Percentiles rank a stretch among this genome's conserved stretches.
Evolutionary conservation across 2,113 vertebrate genomes (phyloP).

Genomic region (Microcebus tavaratra): DNA sequence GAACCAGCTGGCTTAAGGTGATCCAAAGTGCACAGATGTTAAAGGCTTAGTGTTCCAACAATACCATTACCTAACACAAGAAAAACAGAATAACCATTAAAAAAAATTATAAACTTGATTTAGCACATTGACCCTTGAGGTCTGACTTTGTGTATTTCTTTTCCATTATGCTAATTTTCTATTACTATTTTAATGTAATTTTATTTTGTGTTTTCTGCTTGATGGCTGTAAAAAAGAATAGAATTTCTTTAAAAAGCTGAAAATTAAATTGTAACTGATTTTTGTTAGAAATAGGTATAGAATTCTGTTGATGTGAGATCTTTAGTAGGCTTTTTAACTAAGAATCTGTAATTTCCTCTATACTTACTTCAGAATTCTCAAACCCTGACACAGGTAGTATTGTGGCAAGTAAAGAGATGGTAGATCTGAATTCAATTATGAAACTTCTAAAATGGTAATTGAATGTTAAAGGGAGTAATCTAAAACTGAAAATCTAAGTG

Average conservation of each 20-base stretch:
- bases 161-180: slow-evolving; percentile 7
- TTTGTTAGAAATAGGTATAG: background rate
- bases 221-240: background rate
- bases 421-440: slow-evolving; percentile 1
- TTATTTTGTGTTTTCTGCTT: slow-evolving; percentile 32
- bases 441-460: background rate
- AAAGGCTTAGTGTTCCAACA: slow-evolving; percentile 43
- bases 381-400: background rate
- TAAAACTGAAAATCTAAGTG: background rate
- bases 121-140: background rate
- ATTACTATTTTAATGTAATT: slow-evolving; percentile 32
- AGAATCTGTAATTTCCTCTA: background rate
- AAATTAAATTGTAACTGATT: background rate
- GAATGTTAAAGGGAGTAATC: background rate
- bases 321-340: background rate
- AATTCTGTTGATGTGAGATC: background rate
- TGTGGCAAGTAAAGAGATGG: background rate
- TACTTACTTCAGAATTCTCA: background rate
- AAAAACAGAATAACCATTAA: slow-evolving; percentile 38
- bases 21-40: slow-evolving; percentile 70
- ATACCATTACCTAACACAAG: slow-evolving; percentile 18
- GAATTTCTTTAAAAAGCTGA: slow-evolving; percentile 13
- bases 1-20: slow-evolving; percentile 72
- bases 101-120: slow-evolving; percentile 15
- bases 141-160: slow-evolving; percentile 18